Evolutionary conservation across 2,797 vertebrate genomes (phyloP).

Genomic region (Sparidentex hasta): DNA sequence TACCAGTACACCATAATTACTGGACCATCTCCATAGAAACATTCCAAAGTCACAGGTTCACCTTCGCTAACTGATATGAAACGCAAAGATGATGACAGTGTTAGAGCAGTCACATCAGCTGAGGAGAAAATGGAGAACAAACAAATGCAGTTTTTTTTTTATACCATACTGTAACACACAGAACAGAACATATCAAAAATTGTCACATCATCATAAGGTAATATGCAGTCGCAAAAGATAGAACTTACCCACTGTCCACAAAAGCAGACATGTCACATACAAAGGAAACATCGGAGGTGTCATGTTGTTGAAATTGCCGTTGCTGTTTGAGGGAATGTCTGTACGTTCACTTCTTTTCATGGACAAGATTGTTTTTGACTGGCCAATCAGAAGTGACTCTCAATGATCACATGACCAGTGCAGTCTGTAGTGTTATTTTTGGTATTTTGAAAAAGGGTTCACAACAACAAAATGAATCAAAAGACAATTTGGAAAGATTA

Average conservation of each 20-base stretch:
- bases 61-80: slow-evolving; percentile 32
- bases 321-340: not conserved
- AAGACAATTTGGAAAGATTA: not conserved
- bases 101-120: slow-evolving; percentile 8
- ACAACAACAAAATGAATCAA: not conserved
- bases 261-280: slow-evolving; percentile 28
- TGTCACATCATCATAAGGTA: accelerated
- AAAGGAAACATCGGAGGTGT: slow-evolving; percentile 20
- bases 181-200: accelerated
- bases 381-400: slow-evolving; percentile 29
- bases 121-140: slow-evolving; percentile 4
- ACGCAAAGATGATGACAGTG: not conserved
- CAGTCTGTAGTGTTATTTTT: not conserved
- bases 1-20: slow-evolving; percentile 46
- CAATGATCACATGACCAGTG: slow-evolving; percentile 27
- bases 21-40: not conserved
- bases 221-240: not conserved
- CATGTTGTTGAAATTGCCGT: slow-evolving; percentile 30
- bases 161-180: no score
- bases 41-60: slow-evolving; percentile 24
- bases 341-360: slow-evolving; percentile 12
- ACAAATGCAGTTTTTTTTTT: not conserved
- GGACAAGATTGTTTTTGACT: not conserved
- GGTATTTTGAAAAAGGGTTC: not conserved
- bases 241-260: slow-evolving; percentile 45